A percentile compares a stretch with the other conserved stretches of the same genome.
phyloP scores from a whole-genome alignment of 2,113 vertebrate species.

The Phalacrocorax carbo region DNA sequence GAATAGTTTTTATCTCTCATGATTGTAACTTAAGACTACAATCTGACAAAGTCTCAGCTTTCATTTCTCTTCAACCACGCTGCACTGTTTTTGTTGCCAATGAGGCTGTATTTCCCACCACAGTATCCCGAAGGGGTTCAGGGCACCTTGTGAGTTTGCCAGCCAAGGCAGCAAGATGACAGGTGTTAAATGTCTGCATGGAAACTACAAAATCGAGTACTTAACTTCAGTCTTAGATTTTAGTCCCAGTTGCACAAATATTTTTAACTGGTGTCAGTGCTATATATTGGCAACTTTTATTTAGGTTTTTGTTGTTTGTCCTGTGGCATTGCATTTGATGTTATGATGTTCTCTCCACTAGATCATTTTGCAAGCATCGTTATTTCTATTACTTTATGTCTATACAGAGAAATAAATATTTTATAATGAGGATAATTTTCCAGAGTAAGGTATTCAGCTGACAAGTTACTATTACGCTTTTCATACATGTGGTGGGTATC shows the following conservation, averaged over 20 bases:
- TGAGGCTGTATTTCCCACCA: slow-evolving; percentile 44
- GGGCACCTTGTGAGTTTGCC: slow-evolving; percentile 63
- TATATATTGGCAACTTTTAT: background rate
- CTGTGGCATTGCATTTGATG: background rate
- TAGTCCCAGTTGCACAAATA: background rate
- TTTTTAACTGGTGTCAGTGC: background rate
- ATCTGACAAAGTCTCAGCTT: slow-evolving; percentile 79
- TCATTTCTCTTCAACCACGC: slow-evolving; percentile 53
- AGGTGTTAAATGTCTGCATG: slow-evolving; percentile 44
- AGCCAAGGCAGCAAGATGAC: background rate
- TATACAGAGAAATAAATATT: slow-evolving; percentile 51
- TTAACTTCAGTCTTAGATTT: background rate
- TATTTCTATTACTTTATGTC: slow-evolving; percentile 19
- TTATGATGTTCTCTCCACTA: background rate
- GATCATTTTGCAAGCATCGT: background rate
- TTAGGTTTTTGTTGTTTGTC: background rate
- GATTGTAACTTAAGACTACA: slow-evolving; percentile 79
- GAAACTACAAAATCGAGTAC: slow-evolving; percentile 43
- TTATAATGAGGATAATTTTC: slow-evolving; percentile 46
- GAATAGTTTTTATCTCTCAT: slow-evolving; percentile 79
- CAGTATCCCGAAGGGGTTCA: slow-evolving; percentile 22
- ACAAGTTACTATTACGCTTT: background rate
- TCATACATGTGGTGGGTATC: background rate
- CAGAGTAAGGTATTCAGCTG: slow-evolving; percentile 32
- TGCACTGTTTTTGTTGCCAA: slow-evolving; percentile 64